Evolutionary conservation across 2,797 vertebrate species (phyloP).

Genomic region (Onychomys arenicola): DNA sequence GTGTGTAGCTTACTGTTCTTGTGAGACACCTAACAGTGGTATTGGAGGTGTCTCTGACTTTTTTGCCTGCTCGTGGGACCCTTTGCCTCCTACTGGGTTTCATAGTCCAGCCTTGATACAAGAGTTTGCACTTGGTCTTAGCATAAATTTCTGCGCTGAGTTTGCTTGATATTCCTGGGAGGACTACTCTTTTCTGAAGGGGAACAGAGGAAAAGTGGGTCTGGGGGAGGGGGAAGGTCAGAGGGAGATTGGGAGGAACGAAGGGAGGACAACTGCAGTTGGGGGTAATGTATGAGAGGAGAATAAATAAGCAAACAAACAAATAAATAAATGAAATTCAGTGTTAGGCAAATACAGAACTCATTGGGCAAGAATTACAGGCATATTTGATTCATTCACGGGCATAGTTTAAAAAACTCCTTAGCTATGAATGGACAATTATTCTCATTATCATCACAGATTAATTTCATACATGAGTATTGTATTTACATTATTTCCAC

Average conservation of each 20-base stretch:
- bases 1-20: neutral
- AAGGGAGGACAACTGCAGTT: neutral
- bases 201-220: neutral
- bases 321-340: neutral
- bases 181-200: neutral
- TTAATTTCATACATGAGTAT: neutral
- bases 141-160: neutral
- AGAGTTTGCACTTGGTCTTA: neutral
- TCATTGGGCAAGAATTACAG: neutral
- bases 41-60: neutral
- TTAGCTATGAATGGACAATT: neutral
- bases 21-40: neutral
- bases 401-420: neutral
- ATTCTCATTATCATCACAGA: neutral
- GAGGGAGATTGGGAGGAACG: neutral
- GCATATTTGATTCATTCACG: conserved; percentile 15
- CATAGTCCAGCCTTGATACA: too few relatives aligned
- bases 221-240: neutral
- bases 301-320: neutral
- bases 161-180: neutral
- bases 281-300: neutral
- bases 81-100: neutral
- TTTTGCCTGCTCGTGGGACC: neutral
- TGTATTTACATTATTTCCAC: neutral
- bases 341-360: neutral